Evolutionary conservation across 2,797 vertebrate species (phyloP), one percentile per base, ranked within the genome.

Genomic region (Chaenodraco wilsoni): DNA sequence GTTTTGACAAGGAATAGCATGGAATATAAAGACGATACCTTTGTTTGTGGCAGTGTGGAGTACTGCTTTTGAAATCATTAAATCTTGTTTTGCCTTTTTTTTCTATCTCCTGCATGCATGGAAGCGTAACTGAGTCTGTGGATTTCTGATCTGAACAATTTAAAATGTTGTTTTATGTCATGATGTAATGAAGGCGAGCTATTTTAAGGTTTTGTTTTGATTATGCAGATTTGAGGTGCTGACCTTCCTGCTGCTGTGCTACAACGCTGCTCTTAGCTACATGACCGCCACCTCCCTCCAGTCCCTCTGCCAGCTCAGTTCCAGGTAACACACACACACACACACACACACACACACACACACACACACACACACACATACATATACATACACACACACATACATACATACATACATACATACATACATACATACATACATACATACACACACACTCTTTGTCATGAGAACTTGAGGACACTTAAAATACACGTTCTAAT

Each of bases 231-330:
- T 99, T 88, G 97, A 99, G 91, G 98, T 99, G 69, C 92, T 99
- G 94, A 96, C 97, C 70, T 99, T 98, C 90, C 95, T 99, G 84
- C 91, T 99, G 87, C 93, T 98, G 76, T 98, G 97, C 88, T 99
- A 99, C 92, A 99, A 99, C 48, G 95, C 97, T 86, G 94, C 96
- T 83, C 95, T 99, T 91, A 97, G 95, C 91, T 96, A 96, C 90
- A 96, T 99, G 97, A 95, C 95, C 84, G 71, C 93, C 76, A 94
- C 95, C 83, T 99, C 98, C 82, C 95, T 99, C 84, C 97, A 97
- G 83, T 97, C 98, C 2, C 91, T 99, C 82, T 99, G 98, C 92
- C 97, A 96, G 12, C 95, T 99, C 86, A 97, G 96, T 88, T 99
- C 98, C 92, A 97, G 98, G 98, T 99, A 95, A 77, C 74, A 45